These are phyloP conservation scores for Drosophila basisetae DNA, from an alignment of 2,888 invertebrate species.

Conservation along the genomic window DNA sequence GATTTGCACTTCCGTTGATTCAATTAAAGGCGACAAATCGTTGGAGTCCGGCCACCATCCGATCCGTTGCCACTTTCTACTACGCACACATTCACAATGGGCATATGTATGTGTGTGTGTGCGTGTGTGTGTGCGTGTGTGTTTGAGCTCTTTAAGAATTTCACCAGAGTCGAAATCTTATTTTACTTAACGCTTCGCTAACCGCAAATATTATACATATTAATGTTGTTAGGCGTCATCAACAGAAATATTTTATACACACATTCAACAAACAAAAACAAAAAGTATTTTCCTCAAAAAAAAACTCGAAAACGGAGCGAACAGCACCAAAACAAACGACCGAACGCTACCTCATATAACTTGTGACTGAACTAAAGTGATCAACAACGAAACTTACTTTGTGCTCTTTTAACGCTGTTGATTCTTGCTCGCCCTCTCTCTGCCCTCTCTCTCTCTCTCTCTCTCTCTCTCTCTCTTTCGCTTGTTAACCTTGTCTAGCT, in stretches of 20 bases:
- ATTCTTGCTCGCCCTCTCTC: background rate
- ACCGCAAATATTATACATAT: constrained; percentile 53
- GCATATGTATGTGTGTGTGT: background rate
- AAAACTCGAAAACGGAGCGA: constrained; percentile 10
- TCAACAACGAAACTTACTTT: background rate
- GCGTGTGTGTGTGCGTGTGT: background rate
- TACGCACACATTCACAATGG: constrained; percentile 5
- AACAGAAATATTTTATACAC: constrained; percentile 52
- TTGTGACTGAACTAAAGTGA: background rate
- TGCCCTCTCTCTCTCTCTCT: background rate
- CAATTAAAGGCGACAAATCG: constrained; percentile 19
- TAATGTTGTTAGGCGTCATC: constrained; percentile 59
- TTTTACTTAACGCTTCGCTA: constrained; percentile 33
- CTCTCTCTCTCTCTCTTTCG: background rate
- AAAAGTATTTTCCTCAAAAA: background rate
- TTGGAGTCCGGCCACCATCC: constrained; percentile 5
- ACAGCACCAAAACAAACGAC: background rate
- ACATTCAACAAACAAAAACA: constrained; percentile 19
- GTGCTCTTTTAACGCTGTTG: background rate
- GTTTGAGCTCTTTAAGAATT: constrained; percentile 26
- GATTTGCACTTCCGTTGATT: constrained; percentile 25
- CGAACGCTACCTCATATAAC: background rate
- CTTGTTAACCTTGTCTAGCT: constrained; percentile 7
- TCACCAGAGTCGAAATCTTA: constrained; percentile 32
- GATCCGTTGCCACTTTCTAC: constrained; percentile 11